Percentiles rank a stretch among this genome's conserved stretches.
These are phyloP conservation scores for Girardinichthys multiradiatus DNA, from an alignment of 2,113 vertebrate species.

Conservation along the genomic window DNA sequence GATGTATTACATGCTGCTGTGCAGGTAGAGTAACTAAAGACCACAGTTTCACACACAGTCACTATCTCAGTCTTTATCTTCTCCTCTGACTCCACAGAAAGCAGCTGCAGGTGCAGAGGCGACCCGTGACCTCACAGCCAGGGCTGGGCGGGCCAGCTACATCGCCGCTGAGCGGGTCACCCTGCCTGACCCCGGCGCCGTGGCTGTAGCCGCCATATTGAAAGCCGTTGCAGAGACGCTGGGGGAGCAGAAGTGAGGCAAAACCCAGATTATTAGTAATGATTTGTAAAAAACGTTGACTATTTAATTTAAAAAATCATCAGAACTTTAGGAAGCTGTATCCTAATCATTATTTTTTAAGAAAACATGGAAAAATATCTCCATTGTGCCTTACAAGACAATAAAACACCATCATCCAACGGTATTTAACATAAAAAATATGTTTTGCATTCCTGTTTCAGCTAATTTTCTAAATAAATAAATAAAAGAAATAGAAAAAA, in stretches of 20 bases:
- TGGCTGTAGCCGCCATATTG: slow-evolving; percentile 84
- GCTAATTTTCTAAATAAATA: background rate
- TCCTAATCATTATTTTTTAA: background rate
- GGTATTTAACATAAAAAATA: background rate
- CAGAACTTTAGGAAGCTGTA: background rate
- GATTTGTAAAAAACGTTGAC: background rate
- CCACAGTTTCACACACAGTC: background rate
- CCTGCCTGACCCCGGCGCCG: slow-evolving; percentile 88
- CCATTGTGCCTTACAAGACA: background rate
- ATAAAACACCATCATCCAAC: background rate
- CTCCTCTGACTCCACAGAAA: slow-evolving; percentile 54
- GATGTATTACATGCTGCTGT: slow-evolving; percentile 80
- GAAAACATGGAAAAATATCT: background rate
- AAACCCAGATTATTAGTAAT: background rate
- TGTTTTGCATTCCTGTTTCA: background rate
- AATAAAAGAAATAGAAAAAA: background rate
- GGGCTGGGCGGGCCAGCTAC: slow-evolving; percentile 93
- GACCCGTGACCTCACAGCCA: slow-evolving; percentile 86
- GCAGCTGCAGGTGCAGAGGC: slow-evolving; percentile 84
- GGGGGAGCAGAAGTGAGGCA: slow-evolving; percentile 30
- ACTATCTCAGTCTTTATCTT: too few relatives aligned
- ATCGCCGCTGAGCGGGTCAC: slow-evolving; percentile 82
- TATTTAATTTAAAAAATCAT: background rate
- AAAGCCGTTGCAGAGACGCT: slow-evolving; percentile 80
- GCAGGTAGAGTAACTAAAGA: slow-evolving; percentile 71